Base-by-base conservation (phyloP, 2,113 vertebrate species). In the Gila orcuttii region DNA sequence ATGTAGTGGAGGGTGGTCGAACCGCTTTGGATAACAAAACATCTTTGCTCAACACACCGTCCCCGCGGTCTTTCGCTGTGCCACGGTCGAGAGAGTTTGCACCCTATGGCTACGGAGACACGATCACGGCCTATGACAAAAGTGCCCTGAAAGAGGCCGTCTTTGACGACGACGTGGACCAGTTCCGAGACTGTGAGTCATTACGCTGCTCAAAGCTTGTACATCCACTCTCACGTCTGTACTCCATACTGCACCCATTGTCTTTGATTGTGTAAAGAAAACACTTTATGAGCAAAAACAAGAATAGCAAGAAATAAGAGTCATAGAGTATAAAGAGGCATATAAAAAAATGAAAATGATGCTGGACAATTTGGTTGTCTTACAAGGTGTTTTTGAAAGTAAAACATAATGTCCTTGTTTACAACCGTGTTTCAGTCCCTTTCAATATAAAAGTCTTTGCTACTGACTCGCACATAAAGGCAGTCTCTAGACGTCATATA, bases 11-110 rank as follows among this genome's bases (percentile, higher is more conserved):
- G 92, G 97, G 97, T 0, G 96, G 97, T 28, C 95, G 98, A 79
- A 98, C 96, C 2, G 98, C 97, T 12, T 92, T 99, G 77, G 98
- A 99, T 90, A 99, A 99, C 93, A 99, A 99, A 94, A 99, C 98
- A 0, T 99, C 98, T 0, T 93, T 99, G 0, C 97, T 99, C 84
- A 99, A 99, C 93, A 99, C 97, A 0, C 98, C 97, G 9, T 97
- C 98, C 0, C 97, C 97, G 0, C 97, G 97, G 0, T 92, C 97
- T 71, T 99, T 99, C 89, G 96, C 96, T 0, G 97, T 97, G 64
- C 97, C 97, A 0, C 95, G 98, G 6, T 86, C 92, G 3, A 96
- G 98, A 0, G 98, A 99, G 1, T 99, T 98, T 78, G 96, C 94
- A n/a, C 97, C 97, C 0, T 99, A 97, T 5, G 96, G 96, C 68